phyloP scores from a whole-genome alignment of 2,888 invertebrate species.

The Horisme vitalbata region DNA sequence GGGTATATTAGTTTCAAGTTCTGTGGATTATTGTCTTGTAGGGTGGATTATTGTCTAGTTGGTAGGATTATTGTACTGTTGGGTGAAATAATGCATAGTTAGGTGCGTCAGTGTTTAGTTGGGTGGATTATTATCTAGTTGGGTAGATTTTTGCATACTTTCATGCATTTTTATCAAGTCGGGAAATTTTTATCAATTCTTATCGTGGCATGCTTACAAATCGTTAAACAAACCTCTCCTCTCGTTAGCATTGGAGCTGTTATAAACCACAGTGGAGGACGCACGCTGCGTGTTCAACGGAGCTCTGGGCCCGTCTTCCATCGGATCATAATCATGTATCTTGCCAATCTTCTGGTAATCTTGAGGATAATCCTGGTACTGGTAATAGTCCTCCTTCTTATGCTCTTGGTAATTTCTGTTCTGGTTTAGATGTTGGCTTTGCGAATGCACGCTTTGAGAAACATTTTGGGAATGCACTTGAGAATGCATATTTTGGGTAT shows the following conservation, averaged over 20 bases:
- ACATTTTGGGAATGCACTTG: constrained; percentile 36
- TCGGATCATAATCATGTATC: constrained; percentile 92
- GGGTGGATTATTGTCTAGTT: too few relatives aligned
- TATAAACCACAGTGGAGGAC: constrained; percentile 93
- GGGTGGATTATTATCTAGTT: too few relatives aligned
- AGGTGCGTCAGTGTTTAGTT: too few relatives aligned
- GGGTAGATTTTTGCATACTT: too few relatives aligned
- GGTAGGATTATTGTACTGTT: too few relatives aligned
- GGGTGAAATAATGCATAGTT: too few relatives aligned
- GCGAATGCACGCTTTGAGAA: background rate
- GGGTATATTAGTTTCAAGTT: too few relatives aligned
- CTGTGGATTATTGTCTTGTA: too few relatives aligned
- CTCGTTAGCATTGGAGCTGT: constrained; percentile 68
- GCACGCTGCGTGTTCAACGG: constrained; percentile 89
- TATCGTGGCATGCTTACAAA: background rate
- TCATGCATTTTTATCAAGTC: too few relatives aligned
- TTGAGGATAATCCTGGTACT: constrained; percentile 45
- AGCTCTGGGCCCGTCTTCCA: constrained; percentile 86
- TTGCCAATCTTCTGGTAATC: constrained; percentile 84
- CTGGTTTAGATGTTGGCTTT: constrained; percentile 16
- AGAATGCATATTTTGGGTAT: constrained; percentile 33
- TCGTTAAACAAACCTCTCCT: constrained; percentile 57
- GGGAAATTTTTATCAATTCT: background rate
- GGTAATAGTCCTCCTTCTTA: constrained; percentile 46
- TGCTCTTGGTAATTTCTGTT: constrained; percentile 46